Evolutionary conservation across 2,888 invertebrate genomes (phyloP).

Genomic region (Gortyna flavago): DNA sequence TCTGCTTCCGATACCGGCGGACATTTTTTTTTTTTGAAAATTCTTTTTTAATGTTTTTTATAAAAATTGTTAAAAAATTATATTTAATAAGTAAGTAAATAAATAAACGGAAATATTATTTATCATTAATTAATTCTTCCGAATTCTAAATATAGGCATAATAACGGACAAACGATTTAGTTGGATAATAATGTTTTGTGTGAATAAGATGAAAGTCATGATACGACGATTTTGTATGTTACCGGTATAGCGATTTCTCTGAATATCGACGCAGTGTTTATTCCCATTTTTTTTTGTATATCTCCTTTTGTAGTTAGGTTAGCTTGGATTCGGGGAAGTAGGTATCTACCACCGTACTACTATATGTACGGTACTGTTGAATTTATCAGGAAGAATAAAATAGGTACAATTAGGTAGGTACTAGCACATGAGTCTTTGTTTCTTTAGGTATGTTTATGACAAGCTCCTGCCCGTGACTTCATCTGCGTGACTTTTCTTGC

Average conservation of each 20-base stretch:
- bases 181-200: background rate
- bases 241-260: background rate
- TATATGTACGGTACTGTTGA: background rate
- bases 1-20: too few relatives aligned
- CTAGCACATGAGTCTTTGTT: background rate
- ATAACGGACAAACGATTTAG: background rate
- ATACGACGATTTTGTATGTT: background rate
- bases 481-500: too few relatives aligned
- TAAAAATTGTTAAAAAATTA: too few relatives aligned
- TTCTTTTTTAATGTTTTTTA: too few relatives aligned
- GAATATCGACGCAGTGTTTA: too few relatives aligned
- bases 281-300: background rate
- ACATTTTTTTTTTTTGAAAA: too few relatives aligned
- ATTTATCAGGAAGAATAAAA: background rate
- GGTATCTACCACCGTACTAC: too few relatives aligned
- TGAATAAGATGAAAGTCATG: constrained; percentile 1
- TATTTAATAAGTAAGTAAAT: too few relatives aligned
- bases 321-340: background rate
- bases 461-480: too few relatives aligned
- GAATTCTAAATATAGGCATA: background rate
- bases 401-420: background rate
- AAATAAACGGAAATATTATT: background rate
- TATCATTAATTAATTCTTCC: background rate
- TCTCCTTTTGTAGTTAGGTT: background rate
- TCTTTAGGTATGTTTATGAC: background rate